A percentile compares a stretch with the other conserved stretches of the same genome.
Conservation (phyloP, 2,797 vertebrate genomes). For the Chaetodon trifasciatus region DNA sequence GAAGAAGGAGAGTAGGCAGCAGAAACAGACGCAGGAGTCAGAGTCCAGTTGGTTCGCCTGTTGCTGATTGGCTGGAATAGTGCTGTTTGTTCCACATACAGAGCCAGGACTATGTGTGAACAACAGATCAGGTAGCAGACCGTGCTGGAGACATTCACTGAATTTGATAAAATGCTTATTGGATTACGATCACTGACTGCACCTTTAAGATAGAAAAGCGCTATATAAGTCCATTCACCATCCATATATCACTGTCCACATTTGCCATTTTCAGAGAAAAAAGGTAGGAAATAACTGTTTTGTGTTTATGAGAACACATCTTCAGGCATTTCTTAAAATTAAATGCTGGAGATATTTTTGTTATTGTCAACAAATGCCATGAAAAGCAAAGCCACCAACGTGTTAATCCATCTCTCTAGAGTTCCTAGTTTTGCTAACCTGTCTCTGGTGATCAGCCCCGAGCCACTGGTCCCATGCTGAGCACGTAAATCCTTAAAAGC, state of each 20-base stretch:
- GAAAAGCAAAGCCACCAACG: neutral
- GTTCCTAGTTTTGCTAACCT: neutral
- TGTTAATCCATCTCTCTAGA: too few relatives aligned
- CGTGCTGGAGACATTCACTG: too few relatives aligned
- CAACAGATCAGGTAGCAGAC: too few relatives aligned
- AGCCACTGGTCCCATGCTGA: neutral
- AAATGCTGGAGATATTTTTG: neutral
- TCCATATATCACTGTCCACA: neutral
- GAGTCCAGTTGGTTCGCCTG: neutral
- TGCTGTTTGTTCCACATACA: neutral
- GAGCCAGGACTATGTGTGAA: neutral
- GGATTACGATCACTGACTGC: too few relatives aligned
- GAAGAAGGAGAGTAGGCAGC: neutral
- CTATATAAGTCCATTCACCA: neutral
- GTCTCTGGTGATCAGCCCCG: neutral
- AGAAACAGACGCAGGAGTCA: too few relatives aligned
- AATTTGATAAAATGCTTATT: too few relatives aligned
- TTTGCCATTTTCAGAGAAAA: too few relatives aligned
- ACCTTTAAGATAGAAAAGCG: neutral
- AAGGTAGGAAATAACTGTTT: neutral
- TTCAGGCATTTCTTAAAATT: neutral
- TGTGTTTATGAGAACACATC: neutral
- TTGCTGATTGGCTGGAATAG: neutral
- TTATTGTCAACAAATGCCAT: neutral
- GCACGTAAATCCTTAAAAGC: neutral